These are phyloP conservation scores for Palaemon carinicauda DNA, from an alignment of 1,140 invertebrate genomes.

Conservation along the genomic window DNA sequence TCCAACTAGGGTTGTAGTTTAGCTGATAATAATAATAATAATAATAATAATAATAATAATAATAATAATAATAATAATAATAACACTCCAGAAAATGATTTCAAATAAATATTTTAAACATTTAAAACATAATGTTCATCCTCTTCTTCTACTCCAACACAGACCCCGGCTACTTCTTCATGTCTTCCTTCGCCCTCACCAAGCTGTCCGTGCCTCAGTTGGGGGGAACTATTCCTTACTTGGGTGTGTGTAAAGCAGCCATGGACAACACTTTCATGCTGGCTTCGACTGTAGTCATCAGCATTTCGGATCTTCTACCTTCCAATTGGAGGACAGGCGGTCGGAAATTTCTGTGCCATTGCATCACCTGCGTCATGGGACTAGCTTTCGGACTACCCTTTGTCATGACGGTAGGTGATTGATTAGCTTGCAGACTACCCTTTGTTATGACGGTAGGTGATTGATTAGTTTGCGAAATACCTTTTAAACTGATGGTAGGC, in stretches of 20 bases:
- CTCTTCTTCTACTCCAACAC: too few species aligned
- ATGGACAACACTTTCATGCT: constrained; percentile 24
- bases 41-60: too few species aligned
- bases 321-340: not conserved
- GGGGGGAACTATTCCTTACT: constrained; percentile 12
- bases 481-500: too few species aligned
- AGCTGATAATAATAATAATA: too few species aligned
- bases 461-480: too few species aligned
- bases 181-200: constrained; percentile 7
- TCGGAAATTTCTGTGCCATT: constrained; percentile 4
- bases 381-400: not conserved
- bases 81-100: too few species aligned
- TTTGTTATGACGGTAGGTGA: too few species aligned
- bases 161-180: constrained; percentile 39
- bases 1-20: too few species aligned
- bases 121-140: too few species aligned
- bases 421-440: too few species aligned
- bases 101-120: too few species aligned
- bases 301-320: constrained; percentile 29
- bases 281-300: constrained; percentile 17
- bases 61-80: too few species aligned
- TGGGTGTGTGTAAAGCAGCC: constrained; percentile 17
- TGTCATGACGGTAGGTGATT: not conserved
- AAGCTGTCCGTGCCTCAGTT: constrained; percentile 22
- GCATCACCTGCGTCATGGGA: not conserved